These are phyloP conservation scores for Romanogobio albipinnatus DNA, from an alignment of 2,113 vertebrate genomes.

Conservation along the genomic window DNA sequence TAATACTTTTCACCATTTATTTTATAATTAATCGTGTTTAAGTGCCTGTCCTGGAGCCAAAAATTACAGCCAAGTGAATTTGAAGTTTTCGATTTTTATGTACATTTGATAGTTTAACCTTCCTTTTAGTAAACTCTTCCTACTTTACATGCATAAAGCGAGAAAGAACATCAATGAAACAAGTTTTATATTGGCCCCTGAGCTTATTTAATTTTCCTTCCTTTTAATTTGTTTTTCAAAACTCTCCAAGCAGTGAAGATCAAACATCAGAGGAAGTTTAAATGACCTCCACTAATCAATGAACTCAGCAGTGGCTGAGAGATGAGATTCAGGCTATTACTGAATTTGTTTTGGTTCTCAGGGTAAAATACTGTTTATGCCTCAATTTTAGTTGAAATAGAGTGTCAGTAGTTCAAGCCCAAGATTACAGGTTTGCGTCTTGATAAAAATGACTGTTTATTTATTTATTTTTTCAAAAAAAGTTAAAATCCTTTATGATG, in stretches of 20 bases:
- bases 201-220: slow-evolving; percentile 42
- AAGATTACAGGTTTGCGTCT: background rate
- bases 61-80: slow-evolving; percentile 39
- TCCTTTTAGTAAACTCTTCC: slow-evolving; percentile 45
- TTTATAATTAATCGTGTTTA: slow-evolving; percentile 20
- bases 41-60: slow-evolving; percentile 14
- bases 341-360: background rate
- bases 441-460: background rate
- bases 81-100: slow-evolving; percentile 18
- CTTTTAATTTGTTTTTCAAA: slow-evolving; percentile 46
- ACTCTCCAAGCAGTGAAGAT: slow-evolving; percentile 14
- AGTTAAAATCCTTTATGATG: background rate
- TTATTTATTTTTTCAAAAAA: background rate
- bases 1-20: slow-evolving; percentile 8
- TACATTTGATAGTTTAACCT: slow-evolving; percentile 42
- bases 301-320: background rate
- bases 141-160: slow-evolving; percentile 25
- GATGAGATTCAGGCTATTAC: slow-evolving; percentile 23
- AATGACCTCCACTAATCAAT: slow-evolving; percentile 29
- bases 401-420: background rate
- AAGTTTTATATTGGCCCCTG: slow-evolving; percentile 40
- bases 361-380: background rate
- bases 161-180: slow-evolving; percentile 36
- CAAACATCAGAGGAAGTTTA: slow-evolving; percentile 32
- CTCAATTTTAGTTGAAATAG: background rate